A percentile compares a stretch with the other conserved stretches of the same genome.
phyloP scores from a whole-genome alignment of 2,113 vertebrate species.

The Urocitellus parryii region DNA sequence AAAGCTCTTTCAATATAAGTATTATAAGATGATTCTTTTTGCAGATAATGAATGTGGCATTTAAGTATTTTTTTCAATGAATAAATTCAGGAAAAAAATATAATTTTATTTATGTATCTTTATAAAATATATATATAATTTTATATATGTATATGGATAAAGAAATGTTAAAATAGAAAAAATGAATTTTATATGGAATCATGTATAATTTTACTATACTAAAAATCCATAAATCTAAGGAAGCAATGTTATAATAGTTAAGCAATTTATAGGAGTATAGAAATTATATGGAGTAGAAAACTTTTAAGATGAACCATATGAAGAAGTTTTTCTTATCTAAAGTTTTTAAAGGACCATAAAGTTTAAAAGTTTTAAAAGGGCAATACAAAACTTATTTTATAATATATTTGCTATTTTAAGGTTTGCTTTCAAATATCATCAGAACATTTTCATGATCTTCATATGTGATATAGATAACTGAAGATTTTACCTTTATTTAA shows the following conservation, averaged over 20 bases:
- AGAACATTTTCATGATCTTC: neutral
- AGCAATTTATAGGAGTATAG: neutral
- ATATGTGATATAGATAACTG: neutral
- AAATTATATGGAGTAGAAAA: neutral
- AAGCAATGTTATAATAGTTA: neutral
- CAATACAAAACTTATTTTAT: neutral
- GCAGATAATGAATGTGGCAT: too few relatives aligned
- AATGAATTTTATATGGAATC: neutral
- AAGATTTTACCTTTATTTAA: neutral
- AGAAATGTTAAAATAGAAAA: neutral
- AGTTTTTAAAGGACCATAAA: neutral
- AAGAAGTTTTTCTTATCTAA: neutral
- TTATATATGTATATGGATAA: neutral
- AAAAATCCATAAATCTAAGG: neutral
- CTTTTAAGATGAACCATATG: neutral
- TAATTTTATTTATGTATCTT: neutral
- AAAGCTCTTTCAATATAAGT: too few relatives aligned
- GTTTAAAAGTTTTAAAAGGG: neutral
- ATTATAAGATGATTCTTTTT: too few relatives aligned
- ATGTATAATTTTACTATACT: neutral
- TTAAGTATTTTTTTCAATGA: neutral
- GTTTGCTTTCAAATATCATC: neutral
- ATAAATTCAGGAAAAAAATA: neutral
- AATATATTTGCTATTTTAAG: neutral
- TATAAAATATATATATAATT: neutral